These are phyloP conservation scores for Sinonovacula constricta DNA, from an alignment of 1,140 invertebrate genomes.

Conservation along the genomic window DNA sequence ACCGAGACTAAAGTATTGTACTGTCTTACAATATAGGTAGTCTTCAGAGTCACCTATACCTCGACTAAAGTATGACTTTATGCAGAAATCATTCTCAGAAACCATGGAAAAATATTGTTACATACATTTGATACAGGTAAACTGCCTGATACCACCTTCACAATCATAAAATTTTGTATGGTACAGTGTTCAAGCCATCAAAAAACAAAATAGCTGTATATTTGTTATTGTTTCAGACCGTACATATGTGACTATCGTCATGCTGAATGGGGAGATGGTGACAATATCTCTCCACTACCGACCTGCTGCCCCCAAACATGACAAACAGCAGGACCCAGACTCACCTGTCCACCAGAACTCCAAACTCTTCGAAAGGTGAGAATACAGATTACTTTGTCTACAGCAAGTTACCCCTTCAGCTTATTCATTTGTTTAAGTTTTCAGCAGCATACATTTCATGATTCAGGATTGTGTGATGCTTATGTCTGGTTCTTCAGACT, in stretches of 20 bases:
- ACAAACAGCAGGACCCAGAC: slow-evolving; percentile 43
- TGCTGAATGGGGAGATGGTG: slow-evolving; percentile 83
- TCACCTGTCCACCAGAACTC: slow-evolving; percentile 44
- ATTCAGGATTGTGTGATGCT: not conserved
- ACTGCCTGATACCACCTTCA: too few relatives aligned
- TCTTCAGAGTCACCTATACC: too few relatives aligned
- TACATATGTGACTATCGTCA: slow-evolving; percentile 79
- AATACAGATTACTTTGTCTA: slow-evolving; percentile 1
- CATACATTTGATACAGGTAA: too few relatives aligned
- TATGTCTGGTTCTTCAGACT: not conserved
- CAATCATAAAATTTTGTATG: too few relatives aligned
- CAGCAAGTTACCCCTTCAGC: slow-evolving; percentile 73
- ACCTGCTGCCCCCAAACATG: slow-evolving; percentile 38
- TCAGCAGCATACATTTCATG: not conserved
- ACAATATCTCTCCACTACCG: slow-evolving; percentile 82
- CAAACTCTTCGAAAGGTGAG: too few relatives aligned
- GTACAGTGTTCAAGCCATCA: too few relatives aligned
- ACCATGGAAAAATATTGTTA: too few relatives aligned
- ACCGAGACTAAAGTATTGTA: too few relatives aligned
- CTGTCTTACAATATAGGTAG: too few relatives aligned
- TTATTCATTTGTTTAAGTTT: not conserved
- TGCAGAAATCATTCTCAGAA: too few relatives aligned
- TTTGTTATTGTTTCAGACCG: slow-evolving; percentile 57
- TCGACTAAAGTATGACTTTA: too few relatives aligned
- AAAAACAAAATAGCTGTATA: too few relatives aligned